phyloP scores from a whole-genome alignment of 1,140 invertebrate species.

The Aphaenogaster rudis region DNA sequence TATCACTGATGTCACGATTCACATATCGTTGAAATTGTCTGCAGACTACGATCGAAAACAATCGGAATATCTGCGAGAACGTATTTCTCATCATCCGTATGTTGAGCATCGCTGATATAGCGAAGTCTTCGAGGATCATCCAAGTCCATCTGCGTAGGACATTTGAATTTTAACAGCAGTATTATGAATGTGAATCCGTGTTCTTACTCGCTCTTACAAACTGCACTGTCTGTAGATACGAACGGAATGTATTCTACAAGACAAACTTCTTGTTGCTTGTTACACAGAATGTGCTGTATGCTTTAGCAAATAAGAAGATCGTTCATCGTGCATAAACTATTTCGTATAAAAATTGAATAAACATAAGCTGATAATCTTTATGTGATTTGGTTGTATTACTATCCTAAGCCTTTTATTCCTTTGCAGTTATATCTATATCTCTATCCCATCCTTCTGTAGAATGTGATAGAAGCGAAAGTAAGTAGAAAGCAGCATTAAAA shows the following conservation, averaged over 20 bases:
- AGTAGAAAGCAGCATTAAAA: conserved; percentile 5
- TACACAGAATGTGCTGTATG: not conserved
- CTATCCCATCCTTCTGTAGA: not conserved
- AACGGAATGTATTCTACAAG: conserved; percentile 7
- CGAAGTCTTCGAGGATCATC: not conserved
- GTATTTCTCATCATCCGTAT: not conserved
- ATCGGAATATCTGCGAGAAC: not conserved
- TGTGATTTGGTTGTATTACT: not conserved
- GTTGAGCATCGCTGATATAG: not conserved
- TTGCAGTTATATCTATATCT: not conserved
- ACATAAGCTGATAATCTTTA: not conserved
- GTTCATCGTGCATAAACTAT: not conserved
- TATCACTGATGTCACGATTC: not conserved
- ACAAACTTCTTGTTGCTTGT: conserved; percentile 17
- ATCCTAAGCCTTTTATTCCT: not conserved
- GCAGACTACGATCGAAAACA: not conserved
- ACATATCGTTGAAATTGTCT: not conserved
- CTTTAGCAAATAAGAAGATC: not conserved
- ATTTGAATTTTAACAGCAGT: conserved; percentile 18
- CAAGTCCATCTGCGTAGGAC: not conserved
- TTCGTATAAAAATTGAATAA: conserved; percentile 14
- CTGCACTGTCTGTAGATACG: not conserved
- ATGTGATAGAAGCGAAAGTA: not conserved
- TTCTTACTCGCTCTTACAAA: conserved; percentile 17
- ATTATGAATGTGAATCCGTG: conserved; percentile 6